Percentiles rank a stretch among this genome's conserved stretches.
phyloP scores from a whole-genome alignment of 2,113 vertebrate species.

The Cynoglossus semilaevis region DNA sequence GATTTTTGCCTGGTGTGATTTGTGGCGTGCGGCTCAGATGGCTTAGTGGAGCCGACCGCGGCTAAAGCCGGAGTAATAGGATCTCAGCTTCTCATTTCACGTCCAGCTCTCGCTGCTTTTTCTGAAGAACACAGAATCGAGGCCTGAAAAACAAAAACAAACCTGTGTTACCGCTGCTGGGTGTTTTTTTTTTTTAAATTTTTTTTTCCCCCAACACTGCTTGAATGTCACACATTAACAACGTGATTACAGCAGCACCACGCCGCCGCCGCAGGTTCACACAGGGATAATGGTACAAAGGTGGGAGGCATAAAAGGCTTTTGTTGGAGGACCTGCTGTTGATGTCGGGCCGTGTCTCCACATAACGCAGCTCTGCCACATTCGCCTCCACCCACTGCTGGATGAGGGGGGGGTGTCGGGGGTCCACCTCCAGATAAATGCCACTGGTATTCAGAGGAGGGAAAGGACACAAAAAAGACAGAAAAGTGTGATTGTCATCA shows the following conservation, averaged over 20 bases:
- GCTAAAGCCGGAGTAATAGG: conserved; percentile 65
- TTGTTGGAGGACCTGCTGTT: conserved; percentile 82
- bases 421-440: conserved; percentile 91
- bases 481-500: conserved; percentile 24
- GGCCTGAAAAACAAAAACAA: conserved; percentile 59
- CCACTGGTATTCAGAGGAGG: conserved; percentile 68
- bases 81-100: conserved; percentile 62
- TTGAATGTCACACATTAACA: conserved; percentile 1
- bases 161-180: neutral
- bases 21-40: conserved; percentile 29
- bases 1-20: conserved; percentile 18
- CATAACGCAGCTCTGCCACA: conserved; percentile 67
- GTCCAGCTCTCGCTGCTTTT: conserved; percentile 40
- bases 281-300: neutral
- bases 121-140: conserved; percentile 74
- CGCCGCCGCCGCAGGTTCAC: neutral
- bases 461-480: conserved; percentile 9
- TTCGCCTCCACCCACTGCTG: conserved; percentile 77
- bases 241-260: neutral
- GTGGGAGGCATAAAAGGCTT: neutral
- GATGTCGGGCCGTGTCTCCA: conserved; percentile 78
- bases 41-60: conserved; percentile 45
- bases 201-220: neutral
- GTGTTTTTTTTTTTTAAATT: neutral
- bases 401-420: conserved; percentile 84